Evolutionary conservation across 2,797 vertebrate genomes (phyloP).

Genomic region (Sarcoramphus papa): DNA sequence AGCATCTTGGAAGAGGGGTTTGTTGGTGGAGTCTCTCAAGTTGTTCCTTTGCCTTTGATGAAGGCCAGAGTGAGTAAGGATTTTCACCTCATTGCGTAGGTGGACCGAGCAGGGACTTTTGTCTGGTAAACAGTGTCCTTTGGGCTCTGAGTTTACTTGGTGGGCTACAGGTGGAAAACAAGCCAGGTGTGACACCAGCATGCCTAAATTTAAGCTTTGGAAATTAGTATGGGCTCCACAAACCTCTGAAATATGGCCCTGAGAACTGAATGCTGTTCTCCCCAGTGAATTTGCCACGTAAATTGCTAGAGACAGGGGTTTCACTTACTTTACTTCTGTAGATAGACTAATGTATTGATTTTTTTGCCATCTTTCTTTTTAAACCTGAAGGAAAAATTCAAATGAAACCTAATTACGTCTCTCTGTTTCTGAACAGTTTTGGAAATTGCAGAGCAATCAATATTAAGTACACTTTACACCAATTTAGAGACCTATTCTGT

Average conservation of each 20-base stretch:
- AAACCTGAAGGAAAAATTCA: constrained; percentile 59
- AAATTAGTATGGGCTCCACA: not conserved
- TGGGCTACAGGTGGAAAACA: not conserved
- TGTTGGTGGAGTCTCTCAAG: not conserved
- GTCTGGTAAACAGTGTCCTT: rapidly evolving
- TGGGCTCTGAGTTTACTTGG: not conserved
- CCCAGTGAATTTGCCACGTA: not conserved
- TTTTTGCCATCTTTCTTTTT: constrained; percentile 37
- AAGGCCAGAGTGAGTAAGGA: not conserved
- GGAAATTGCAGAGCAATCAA: constrained; percentile 70
- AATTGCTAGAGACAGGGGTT: constrained; percentile 44
- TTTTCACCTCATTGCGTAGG: rapidly evolving
- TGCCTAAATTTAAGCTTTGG: not conserved
- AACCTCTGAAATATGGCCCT: not conserved
- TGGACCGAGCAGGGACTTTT: not conserved
- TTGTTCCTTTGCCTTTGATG: not conserved
- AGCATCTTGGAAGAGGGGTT: rapidly evolving
- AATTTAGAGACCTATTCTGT: constrained; percentile 63
- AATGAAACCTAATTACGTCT: constrained; percentile 66
- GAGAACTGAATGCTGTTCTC: not conserved
- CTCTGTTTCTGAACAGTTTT: constrained; percentile 66
- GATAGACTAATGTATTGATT: constrained; percentile 59
- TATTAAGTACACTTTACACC: constrained; percentile 70
- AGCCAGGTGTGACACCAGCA: not conserved
- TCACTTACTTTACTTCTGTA: constrained; percentile 50